Conservation (phyloP, 2,888 invertebrate species). For the Agonopterix subpropinquella region DNA sequence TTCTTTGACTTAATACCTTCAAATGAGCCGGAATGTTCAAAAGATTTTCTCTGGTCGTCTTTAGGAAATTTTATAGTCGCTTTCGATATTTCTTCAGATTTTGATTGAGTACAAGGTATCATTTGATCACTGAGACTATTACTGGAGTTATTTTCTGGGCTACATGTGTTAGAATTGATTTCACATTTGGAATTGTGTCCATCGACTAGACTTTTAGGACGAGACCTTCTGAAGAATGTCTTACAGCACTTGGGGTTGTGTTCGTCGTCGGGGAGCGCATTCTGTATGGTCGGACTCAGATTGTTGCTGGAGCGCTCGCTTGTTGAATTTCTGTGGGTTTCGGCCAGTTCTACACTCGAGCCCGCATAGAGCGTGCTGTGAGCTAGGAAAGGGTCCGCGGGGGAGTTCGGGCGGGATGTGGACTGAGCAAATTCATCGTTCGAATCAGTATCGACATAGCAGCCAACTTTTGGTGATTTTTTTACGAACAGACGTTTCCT, state of each 20-base stretch:
- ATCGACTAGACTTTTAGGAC: constrained; percentile 60
- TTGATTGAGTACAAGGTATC: constrained; percentile 45
- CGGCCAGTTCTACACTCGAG: constrained; percentile 30
- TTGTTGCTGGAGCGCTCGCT: constrained; percentile 36
- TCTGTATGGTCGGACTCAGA: constrained; percentile 28
- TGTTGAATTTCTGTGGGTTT: constrained; percentile 33
- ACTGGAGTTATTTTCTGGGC: constrained; percentile 54
- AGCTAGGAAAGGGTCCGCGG: constrained; percentile 65
- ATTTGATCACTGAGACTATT: constrained; percentile 57
- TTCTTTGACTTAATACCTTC: constrained; percentile 63
- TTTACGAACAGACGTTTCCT: constrained; percentile 68
- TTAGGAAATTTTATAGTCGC: constrained; percentile 61
- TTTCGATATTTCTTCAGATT: constrained; percentile 63
- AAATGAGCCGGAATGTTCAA: constrained; percentile 67
- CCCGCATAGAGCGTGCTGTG: constrained; percentile 53
- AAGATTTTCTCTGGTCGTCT: constrained; percentile 54
- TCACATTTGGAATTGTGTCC: constrained; percentile 46
- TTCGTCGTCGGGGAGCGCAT: constrained; percentile 46
- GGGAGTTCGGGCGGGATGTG: constrained; percentile 64
- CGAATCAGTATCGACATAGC: constrained; percentile 67
- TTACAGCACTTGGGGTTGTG: constrained; percentile 58
- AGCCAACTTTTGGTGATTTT: constrained; percentile 72
- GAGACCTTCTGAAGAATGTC: constrained; percentile 61
- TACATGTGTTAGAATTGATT: constrained; percentile 44
- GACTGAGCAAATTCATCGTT: constrained; percentile 61